Evolutionary conservation across 2,113 vertebrate species (phyloP), one percentile per base, ranked within the genome.

Genomic region (Nestor notabilis): DNA sequence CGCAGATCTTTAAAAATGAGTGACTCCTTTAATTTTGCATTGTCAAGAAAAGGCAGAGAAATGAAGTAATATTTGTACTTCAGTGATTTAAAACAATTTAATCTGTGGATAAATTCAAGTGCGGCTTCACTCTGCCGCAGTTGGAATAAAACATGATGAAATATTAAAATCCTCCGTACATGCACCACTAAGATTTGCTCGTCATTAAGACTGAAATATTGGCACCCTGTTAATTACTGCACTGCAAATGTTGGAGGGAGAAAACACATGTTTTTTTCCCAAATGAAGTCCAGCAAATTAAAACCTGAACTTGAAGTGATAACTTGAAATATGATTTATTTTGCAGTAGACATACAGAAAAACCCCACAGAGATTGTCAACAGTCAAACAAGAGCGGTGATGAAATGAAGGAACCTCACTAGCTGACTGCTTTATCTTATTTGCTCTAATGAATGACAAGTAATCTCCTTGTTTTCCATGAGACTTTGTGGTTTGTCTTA

Each of bases 31-130:
- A 96, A 96, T 97, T 97, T 96, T 95, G 92, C 92, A 87, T 91
- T 93, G 94, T 95, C 96, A 97, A 96, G 96, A 55, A 92, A 72
- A 95, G 81, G 37, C 47, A 33, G 92, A 81, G 93, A 96, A 97
- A 97, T 95, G 94, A 94, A 95, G 95, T 84, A 91, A 97, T 97
- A 95, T 97, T 97, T 97, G 95, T 96, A 92, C 94, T 97, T 97
- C 94, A 91, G 83, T 95, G 86, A 96, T 96, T 95, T 95, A 97
- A 97, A 97, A 95, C 94, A 95, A 89, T 96, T 96, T 96, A 92
- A 95, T 95, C 94, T 79, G 39, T 56, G 83, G 92, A 79, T 87
- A 89, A 95, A 92, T 11, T 41, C 90, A 44, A 72, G 76, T 56
- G 77, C 61, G 49, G 92, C 92, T 93, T 87, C 83, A 46, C 86